phyloP scores from a whole-genome alignment of 2,113 vertebrate genomes.

The Megalops atlanticus region DNA sequence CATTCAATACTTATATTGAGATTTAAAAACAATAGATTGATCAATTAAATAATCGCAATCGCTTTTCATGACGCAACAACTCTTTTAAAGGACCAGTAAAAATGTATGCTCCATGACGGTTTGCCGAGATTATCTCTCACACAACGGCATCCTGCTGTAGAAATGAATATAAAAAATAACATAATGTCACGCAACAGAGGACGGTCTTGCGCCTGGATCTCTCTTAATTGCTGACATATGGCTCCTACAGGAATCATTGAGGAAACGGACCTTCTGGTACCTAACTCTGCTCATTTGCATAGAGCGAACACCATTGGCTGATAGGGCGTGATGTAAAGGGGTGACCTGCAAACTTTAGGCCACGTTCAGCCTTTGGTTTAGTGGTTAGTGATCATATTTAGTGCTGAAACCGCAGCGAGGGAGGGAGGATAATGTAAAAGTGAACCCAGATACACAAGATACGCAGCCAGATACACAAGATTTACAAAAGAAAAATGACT shows the following conservation, averaged over 20 bases:
- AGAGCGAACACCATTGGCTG: conserved; percentile 61
- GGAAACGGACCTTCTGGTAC: conserved; percentile 62
- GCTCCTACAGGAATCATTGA: conserved; percentile 62
- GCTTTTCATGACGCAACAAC: no score
- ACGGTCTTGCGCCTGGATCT: conserved; percentile 34
- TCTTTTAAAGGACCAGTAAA: no score
- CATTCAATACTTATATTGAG: no score
- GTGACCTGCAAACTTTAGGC: conserved; percentile 62
- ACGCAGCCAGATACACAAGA: no score
- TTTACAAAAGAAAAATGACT: background rate
- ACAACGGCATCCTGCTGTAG: conserved; percentile 32
- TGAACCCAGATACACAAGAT: background rate
- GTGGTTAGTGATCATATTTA: conserved; percentile 38
- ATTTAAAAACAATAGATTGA: no score
- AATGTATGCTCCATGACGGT: background rate
- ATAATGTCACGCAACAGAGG: conserved; percentile 44
- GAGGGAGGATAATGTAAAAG: conserved; percentile 24
- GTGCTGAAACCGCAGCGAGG: conserved; percentile 19
- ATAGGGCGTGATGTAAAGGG: conserved; percentile 60
- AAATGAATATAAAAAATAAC: conserved; percentile 37
- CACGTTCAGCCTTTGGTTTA: conserved; percentile 50
- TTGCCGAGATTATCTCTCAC: background rate
- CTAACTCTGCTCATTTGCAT: conserved; percentile 54
- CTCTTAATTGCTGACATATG: conserved; percentile 58
- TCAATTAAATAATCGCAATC: no score